Evolutionary conservation across 1,140 invertebrate species (phyloP).

Genomic region (Aphaenogaster ashmeadi): DNA sequence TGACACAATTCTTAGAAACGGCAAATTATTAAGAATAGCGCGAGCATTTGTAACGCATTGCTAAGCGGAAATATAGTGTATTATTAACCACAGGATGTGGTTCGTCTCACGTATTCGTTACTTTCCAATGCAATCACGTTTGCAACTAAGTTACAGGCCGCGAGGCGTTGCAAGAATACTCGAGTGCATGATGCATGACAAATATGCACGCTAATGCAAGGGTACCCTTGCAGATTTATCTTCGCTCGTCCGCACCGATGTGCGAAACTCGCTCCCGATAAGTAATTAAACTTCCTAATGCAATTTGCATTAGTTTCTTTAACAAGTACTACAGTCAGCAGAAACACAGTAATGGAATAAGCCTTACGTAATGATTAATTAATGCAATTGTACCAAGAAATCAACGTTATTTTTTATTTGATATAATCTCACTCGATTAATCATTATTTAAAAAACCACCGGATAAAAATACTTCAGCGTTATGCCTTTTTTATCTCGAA

Average conservation of each 20-base stretch:
- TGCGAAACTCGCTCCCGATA: slow-evolving; percentile 58
- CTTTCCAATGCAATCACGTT: slow-evolving; percentile 42
- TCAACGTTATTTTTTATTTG: not conserved
- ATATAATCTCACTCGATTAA: not conserved
- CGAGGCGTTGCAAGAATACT: slow-evolving; percentile 53
- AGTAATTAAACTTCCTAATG: slow-evolving; percentile 64
- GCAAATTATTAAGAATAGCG: slow-evolving; percentile 9
- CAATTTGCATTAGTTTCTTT: slow-evolving; percentile 53
- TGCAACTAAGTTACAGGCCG: slow-evolving; percentile 46
- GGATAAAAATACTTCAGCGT: not conserved
- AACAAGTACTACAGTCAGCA: slow-evolving; percentile 4
- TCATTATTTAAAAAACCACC: not conserved
- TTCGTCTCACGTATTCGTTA: slow-evolving; percentile 57
- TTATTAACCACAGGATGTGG: slow-evolving; percentile 48
- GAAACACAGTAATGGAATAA: slow-evolving; percentile 42
- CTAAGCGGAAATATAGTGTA: slow-evolving; percentile 31
- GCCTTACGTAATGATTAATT: slow-evolving; percentile 45
- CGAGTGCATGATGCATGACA: slow-evolving; percentile 66
- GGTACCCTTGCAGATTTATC: slow-evolving; percentile 45
- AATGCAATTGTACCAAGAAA: slow-evolving; percentile 2
- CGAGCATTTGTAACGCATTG: slow-evolving; percentile 14
- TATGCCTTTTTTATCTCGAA: not conserved
- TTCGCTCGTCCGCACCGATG: slow-evolving; percentile 41
- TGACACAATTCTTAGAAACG: slow-evolving; percentile 35
- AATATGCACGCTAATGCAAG: slow-evolving; percentile 52